phyloP scores from a whole-genome alignment of 2,797 vertebrate species.

The Sebastes hubbsi region DNA sequence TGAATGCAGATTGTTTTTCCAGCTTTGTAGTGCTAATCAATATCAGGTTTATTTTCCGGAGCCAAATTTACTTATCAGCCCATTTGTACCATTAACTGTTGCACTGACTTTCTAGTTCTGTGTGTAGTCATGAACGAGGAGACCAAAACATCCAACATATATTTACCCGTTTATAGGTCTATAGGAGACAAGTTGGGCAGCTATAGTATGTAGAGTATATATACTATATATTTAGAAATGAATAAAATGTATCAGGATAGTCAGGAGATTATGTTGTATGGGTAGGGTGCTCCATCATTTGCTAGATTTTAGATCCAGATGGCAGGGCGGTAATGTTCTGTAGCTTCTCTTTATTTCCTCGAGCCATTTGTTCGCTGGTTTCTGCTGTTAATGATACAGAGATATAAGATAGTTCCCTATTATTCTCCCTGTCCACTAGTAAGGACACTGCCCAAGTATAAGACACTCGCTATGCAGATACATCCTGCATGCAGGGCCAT shows the following conservation, averaged over 20 bases:
- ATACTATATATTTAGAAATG: background rate
- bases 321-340: background rate
- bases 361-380: constrained; percentile 2
- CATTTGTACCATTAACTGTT: constrained; percentile 24
- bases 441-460: background rate
- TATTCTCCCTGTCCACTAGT: background rate
- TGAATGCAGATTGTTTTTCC: constrained; percentile 29
- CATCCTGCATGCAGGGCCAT: constrained; percentile 37
- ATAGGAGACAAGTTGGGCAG: constrained; percentile 1
- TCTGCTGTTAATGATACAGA: background rate
- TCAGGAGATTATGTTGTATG: background rate
- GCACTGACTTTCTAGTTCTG: background rate
- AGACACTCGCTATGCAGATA: background rate
- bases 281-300: background rate
- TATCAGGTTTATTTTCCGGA: constrained; percentile 35
- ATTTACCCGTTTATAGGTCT: background rate
- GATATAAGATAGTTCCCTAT: background rate
- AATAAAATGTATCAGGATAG: background rate
- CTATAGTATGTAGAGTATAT: background rate
- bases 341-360: constrained; percentile 10
- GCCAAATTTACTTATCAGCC: constrained; percentile 42
- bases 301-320: constrained; percentile 15
- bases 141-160: background rate
- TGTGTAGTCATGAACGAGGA: constrained; percentile 2
- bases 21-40: constrained; percentile 14